A percentile compares a stretch with the other conserved stretches of the same genome.
Conservation (phyloP, 2,797 vertebrate species). For the Eospalax fontanierii region DNA sequence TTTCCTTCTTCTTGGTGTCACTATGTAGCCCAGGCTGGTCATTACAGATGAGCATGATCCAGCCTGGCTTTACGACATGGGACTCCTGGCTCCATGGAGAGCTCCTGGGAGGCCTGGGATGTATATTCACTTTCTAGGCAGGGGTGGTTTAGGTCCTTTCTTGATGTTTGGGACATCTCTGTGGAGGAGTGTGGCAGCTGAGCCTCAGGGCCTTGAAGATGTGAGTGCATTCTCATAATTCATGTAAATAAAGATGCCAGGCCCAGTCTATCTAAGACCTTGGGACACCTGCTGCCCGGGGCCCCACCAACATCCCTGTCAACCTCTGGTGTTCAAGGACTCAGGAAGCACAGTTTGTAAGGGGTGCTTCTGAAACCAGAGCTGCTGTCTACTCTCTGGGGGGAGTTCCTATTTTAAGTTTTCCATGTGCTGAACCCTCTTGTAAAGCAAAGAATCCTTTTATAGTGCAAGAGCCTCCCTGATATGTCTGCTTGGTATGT, state of each 20-base stretch:
- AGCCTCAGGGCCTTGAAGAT: not conserved
- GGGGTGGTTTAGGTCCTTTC: not conserved
- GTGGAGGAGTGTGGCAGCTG: not conserved
- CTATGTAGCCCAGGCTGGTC: not conserved
- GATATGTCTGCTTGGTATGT: conserved; percentile 76
- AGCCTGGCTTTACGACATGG: not conserved
- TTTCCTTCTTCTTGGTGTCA: not conserved
- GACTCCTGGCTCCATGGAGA: not conserved
- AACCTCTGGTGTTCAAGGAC: not conserved
- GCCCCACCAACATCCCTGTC: not conserved
- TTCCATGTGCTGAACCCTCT: conserved; percentile 76
- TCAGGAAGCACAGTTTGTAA: not conserved
- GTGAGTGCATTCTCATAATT: not conserved
- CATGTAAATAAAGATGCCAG: not conserved
- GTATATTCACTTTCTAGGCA: not conserved
- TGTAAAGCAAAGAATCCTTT: conserved; percentile 79
- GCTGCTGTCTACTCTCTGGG: conserved; percentile 23
- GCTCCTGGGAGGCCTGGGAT: not conserved
- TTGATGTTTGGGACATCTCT: not conserved
- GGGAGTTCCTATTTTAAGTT: conserved; percentile 83
- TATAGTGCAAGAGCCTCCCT: conserved; percentile 76
- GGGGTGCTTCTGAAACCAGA: conserved; percentile 61
- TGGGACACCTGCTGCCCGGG: not conserved
- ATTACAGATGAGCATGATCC: not conserved
- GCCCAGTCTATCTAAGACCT: not conserved